Percentiles rank a stretch among this genome's conserved stretches.
These are phyloP conservation scores for Drosophila koepferae DNA, from an alignment of 2,888 invertebrate species.

Conservation along the genomic window DNA sequence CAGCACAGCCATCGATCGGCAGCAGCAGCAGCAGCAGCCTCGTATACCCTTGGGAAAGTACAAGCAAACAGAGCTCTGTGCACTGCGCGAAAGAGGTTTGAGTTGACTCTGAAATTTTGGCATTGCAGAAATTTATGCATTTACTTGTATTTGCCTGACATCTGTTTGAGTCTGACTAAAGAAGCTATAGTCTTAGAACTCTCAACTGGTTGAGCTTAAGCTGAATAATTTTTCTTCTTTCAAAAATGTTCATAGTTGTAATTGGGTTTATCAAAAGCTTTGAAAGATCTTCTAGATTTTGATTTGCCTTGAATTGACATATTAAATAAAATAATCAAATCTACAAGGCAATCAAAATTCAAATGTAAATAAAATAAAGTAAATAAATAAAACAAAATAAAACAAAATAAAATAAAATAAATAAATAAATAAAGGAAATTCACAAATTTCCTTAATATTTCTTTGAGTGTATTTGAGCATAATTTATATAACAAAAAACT, in stretches of 20 bases:
- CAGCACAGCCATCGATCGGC: constrained; percentile 76
- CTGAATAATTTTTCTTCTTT: no score
- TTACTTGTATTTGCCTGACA: no score
- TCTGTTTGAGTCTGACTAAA: no score
- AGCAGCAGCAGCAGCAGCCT: constrained; percentile 2
- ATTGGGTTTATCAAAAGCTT: no score
- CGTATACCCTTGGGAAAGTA: constrained; percentile 42
- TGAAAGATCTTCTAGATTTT: no score
- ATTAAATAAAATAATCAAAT: no score
- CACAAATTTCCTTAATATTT: not conserved
- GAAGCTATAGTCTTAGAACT: not conserved
- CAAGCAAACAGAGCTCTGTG: not conserved
- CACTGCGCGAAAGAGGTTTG: not conserved
- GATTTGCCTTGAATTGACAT: no score
- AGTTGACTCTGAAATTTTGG: not conserved
- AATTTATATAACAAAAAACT: not conserved
- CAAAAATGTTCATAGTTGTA: no score
- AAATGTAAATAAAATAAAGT: no score
- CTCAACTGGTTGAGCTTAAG: not conserved
- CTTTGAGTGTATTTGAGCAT: not conserved
- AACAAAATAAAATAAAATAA: no score
- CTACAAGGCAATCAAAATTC: no score
- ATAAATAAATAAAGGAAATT: not conserved
- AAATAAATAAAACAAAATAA: no score
- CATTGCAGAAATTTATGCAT: not conserved